Evolutionary conservation across 1,140 invertebrate species (phyloP).

Genomic region (Holotrichia oblita): DNA sequence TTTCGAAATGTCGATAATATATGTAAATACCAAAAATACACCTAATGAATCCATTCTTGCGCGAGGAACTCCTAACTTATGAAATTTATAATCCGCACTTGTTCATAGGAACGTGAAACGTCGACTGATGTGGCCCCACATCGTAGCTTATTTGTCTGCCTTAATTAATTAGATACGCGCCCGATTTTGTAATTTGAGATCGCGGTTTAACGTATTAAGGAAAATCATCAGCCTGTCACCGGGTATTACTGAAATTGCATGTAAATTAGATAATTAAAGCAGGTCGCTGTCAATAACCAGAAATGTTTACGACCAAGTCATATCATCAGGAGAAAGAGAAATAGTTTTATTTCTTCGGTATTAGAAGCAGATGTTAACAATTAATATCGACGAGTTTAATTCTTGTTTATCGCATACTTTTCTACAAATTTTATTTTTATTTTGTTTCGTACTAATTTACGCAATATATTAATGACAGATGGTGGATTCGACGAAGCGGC

Average conservation of each 20-base stretch:
- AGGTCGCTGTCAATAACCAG: slow-evolving; percentile 22
- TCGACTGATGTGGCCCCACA: slow-evolving; percentile 2
- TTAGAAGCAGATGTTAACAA: neutral
- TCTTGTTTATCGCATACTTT: neutral
- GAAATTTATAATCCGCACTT: slow-evolving; percentile 22
- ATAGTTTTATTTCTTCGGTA: neutral
- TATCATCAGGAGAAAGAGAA: neutral
- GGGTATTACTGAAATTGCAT: slow-evolving; percentile 27
- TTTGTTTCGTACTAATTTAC: neutral
- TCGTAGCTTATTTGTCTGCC: slow-evolving; percentile 13
- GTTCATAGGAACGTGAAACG: neutral
- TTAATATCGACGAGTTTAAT: neutral
- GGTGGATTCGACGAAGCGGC: neutral
- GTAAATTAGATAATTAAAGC: slow-evolving; percentile 34
- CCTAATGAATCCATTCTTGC: neutral
- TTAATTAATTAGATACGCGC: slow-evolving; percentile 35
- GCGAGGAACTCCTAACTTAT: neutral
- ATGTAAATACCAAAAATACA: no score
- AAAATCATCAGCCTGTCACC: slow-evolving; percentile 29
- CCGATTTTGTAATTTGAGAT: slow-evolving; percentile 18
- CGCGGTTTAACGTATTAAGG: slow-evolving; percentile 27
- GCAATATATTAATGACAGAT: neutral
- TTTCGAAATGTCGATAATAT: no score
- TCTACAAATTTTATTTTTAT: neutral
- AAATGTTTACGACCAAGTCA: neutral